A percentile compares a stretch with the other conserved stretches of the same genome.
Evolutionary conservation across 2,113 vertebrate genomes (phyloP).

Genomic region (Clarias batrachus): DNA sequence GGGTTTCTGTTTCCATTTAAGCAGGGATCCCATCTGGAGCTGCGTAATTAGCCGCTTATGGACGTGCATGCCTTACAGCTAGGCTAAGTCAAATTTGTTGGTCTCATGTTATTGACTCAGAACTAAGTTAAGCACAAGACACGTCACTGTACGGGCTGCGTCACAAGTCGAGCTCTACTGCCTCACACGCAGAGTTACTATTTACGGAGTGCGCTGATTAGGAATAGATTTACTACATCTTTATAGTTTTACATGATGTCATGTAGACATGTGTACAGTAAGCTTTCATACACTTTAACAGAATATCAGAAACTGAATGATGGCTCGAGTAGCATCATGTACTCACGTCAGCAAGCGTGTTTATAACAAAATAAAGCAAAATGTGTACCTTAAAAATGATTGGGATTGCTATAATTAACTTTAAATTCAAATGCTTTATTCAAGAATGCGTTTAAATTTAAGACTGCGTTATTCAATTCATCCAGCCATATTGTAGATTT

Average conservation of each 20-base stretch:
- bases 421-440: background rate
- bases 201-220: background rate
- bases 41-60: slow-evolving; percentile 26
- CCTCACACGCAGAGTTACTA: background rate
- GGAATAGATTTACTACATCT: background rate
- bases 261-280: too few relatives aligned
- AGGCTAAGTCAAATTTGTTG: slow-evolving; percentile 18
- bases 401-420: background rate
- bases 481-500: background rate
- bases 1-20: slow-evolving; percentile 22
- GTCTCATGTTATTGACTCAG: slow-evolving; percentile 29
- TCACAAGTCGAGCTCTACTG: background rate
- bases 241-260: background rate
- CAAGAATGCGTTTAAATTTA: background rate
- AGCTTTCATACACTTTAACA: background rate
- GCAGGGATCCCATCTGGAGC: slow-evolving; percentile 32
- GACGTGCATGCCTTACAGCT: slow-evolving; percentile 28
- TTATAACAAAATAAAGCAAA: background rate
- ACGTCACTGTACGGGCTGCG: background rate
- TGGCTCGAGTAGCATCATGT: background rate
- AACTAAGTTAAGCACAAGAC: background rate
- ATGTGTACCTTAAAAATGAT: background rate
- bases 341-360: background rate
- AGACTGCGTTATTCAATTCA: background rate
- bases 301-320: background rate